A percentile compares a stretch with the other conserved stretches of the same genome.
phyloP scores from a whole-genome alignment of 2,888 invertebrate genomes.

The Diaprepes abbreviatus region DNA sequence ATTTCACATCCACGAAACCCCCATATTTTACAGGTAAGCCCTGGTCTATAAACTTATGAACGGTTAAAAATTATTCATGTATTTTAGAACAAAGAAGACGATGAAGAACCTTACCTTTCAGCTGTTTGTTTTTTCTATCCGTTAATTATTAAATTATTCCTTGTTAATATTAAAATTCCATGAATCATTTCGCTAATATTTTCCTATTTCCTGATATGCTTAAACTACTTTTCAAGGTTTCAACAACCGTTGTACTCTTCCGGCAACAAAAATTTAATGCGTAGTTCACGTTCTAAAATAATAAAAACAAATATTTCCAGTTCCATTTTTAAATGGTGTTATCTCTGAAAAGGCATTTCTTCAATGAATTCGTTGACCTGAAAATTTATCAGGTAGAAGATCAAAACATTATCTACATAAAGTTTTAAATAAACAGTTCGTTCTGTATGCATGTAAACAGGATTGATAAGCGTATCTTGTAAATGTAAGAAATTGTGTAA shows the following conservation, averaged over 20 bases:
- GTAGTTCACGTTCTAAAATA: not conserved
- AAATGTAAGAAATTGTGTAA: constrained; percentile 8
- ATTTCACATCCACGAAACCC: too few relatives aligned
- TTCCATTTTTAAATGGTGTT: constrained; percentile 1
- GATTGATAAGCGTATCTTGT: not conserved
- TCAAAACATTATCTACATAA: constrained; percentile 30
- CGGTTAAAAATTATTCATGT: too few relatives aligned
- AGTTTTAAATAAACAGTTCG: constrained; percentile 19
- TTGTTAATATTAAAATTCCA: not conserved
- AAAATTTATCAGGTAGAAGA: constrained; percentile 24
- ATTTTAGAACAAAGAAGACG: too few relatives aligned
- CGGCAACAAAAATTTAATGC: constrained; percentile 4
- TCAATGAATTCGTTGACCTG: constrained; percentile 36
- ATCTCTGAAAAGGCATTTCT: constrained; percentile 21
- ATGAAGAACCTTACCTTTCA: too few relatives aligned
- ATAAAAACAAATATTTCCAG: not conserved
- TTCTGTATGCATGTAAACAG: constrained; percentile 3
- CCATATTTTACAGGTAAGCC: too few relatives aligned
- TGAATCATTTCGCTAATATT: not conserved
- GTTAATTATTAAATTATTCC: too few relatives aligned
- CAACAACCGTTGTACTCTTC: not conserved
- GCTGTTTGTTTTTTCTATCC: too few relatives aligned
- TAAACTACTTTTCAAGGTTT: constrained; percentile 6
- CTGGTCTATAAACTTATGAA: too few relatives aligned
- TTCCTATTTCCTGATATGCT: constrained; percentile 8